Conservation (phyloP, 2,888 invertebrate genomes). For the Halictus quadricinctus region DNA sequence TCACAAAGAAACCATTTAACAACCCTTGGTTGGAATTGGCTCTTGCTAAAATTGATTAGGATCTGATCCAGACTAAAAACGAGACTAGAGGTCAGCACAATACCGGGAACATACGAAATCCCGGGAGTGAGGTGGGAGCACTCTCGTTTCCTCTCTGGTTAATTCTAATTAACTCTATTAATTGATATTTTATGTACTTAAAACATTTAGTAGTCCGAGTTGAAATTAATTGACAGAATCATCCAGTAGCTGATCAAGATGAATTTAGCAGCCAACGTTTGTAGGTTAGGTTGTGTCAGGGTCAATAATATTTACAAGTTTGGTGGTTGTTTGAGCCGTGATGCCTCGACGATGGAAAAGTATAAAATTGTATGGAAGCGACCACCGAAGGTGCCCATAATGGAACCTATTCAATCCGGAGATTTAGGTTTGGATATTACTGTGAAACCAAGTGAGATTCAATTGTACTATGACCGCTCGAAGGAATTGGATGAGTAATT, state of each 20-base stretch:
- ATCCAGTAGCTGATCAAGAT: neutral
- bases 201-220: neutral
- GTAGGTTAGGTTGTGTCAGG: neutral
- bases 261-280: slow-evolving; percentile 20
- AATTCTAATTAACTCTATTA: no score
- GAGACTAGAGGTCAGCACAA: no score
- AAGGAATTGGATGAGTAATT: slow-evolving; percentile 89
- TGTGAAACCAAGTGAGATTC: slow-evolving; percentile 84
- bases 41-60: no score
- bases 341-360: slow-evolving; percentile 83
- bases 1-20: no score
- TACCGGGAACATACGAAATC: no score
- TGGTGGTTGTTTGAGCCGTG: slow-evolving; percentile 69
- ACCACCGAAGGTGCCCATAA: slow-evolving; percentile 87
- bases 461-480: slow-evolving; percentile 84
- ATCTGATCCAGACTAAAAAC: no score
- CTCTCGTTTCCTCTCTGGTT: no score
- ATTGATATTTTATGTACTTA: neutral
- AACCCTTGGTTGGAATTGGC: no score
- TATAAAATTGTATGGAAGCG: slow-evolving; percentile 90
- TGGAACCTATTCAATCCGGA: slow-evolving; percentile 88
- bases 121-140: no score
- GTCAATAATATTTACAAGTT: slow-evolving; percentile 22
- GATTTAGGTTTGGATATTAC: slow-evolving; percentile 86
- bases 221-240: neutral